phyloP scores from a whole-genome alignment of 2,797 vertebrate genomes.

The Natrix natrix region DNA sequence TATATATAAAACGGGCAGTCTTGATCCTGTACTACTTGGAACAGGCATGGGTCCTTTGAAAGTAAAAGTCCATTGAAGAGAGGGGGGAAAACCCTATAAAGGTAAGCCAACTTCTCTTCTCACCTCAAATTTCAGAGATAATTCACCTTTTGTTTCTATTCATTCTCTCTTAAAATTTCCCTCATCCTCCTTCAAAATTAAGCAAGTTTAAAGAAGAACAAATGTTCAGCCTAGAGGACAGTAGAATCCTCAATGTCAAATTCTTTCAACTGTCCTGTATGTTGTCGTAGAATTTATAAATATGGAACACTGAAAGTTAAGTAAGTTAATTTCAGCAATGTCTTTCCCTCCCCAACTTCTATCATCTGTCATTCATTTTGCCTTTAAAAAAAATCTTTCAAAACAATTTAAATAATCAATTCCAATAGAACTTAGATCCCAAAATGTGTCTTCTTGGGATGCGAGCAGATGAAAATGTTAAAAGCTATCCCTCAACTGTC shows the following conservation, averaged over 20 bases:
- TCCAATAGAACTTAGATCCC: not conserved
- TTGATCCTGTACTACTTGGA: not conserved
- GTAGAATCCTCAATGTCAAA: not conserved
- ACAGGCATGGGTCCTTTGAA: not conserved
- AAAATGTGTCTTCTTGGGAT: not conserved
- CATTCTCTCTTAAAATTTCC: not conserved
- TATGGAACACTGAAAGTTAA: not conserved
- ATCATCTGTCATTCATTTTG: not conserved
- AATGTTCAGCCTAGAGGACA: not conserved
- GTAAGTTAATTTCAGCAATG: not conserved
- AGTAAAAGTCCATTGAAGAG: not conserved
- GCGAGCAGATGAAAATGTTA: not conserved
- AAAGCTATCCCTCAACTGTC: not conserved
- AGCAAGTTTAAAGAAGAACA: not conserved
- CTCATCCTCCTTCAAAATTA: not conserved
- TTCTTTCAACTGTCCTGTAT: not conserved
- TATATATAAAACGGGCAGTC: not conserved
- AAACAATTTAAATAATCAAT: not conserved
- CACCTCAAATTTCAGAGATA: not conserved
- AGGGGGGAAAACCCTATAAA: not conserved
- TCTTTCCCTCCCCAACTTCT: not conserved
- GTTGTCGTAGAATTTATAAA: not conserved
- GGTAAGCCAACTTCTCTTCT: not conserved
- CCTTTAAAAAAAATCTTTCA: not conserved
- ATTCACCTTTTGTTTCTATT: not conserved